Evolutionary conservation across 2,113 vertebrate genomes (phyloP).

Genomic region (Callaeas wilsoni): DNA sequence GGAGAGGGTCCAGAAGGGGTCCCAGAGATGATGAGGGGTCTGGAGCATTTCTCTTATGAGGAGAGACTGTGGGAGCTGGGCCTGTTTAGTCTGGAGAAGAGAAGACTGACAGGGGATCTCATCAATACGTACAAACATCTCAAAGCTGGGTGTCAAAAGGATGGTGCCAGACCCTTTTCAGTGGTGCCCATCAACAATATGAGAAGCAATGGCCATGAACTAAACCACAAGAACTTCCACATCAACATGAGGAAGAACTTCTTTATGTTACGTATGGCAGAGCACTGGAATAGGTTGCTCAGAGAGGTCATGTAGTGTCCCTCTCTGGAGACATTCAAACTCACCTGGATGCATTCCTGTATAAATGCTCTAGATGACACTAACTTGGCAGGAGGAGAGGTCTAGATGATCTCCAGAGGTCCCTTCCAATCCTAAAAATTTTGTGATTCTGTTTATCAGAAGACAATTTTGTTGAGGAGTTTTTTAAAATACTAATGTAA

Average conservation of each 20-base stretch:
- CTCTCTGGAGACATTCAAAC: not conserved
- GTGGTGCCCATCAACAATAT: not conserved
- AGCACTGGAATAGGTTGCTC: not conserved
- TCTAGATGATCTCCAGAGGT: not conserved
- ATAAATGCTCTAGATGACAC: not conserved
- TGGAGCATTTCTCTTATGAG: not conserved
- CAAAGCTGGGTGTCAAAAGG: too few relatives aligned
- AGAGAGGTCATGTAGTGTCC: not conserved
- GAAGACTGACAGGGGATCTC: too few relatives aligned
- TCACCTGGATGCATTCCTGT: too few relatives aligned
- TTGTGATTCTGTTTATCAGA: not conserved
- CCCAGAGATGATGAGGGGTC: not conserved
- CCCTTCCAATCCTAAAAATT: not conserved
- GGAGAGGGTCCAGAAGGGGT: not conserved
- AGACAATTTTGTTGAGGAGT: not conserved
- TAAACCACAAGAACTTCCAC: not conserved
- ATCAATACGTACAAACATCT: not conserved
- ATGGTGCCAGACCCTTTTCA: not conserved
- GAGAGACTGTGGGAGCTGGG: not conserved
- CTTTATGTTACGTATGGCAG: not conserved
- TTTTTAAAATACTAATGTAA: not conserved
- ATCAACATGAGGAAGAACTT: not conserved
- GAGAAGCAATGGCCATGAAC: not conserved
- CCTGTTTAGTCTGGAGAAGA: not conserved
- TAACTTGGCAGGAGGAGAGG: not conserved